Evolutionary conservation across 2,113 vertebrate genomes (phyloP), one percentile per base, ranked within the genome.

Genomic region (Lasiurus borealis): DNA sequence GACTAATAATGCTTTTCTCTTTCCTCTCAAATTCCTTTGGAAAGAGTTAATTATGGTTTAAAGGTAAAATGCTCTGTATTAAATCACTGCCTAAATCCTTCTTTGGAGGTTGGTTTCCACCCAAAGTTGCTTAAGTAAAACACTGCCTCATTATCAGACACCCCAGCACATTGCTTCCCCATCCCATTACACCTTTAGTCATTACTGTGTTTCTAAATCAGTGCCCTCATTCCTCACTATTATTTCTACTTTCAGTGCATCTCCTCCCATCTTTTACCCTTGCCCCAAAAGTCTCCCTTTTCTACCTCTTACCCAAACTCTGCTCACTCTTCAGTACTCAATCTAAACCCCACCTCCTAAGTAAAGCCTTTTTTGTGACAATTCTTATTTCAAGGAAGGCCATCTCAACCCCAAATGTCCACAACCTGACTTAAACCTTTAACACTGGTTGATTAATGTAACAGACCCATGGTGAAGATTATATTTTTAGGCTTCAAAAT

Each of bases 51-150:
- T 36, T 92, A 31, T 18, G 3, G 50, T 62, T 86, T 46, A 93
- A 73, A 90, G 25, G 34, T 14, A 89, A 84, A 88, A 93, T 10
- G 10, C 15, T 44, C 36, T 27, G 6, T 40, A 83, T 88, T 80
- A 88, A 85, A 52, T 44, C 93, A 76, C n/a, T 46, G 40, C 46
- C 29, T 88, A 69, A 78, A 34, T 89, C 64, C 66, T 95, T 90
- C 59, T 69, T 84, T 69, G 29, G n/a, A 8, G 12, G 2, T 0
- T 77, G 15, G 18, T 9, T 88, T 3, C 88, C 34, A 50, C 14
- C 40, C 92, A 69, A 90, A 62, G 71, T 29, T 52, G 12, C 18
- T 52, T 2, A 46, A 8, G 19, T 40, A 31, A 72, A 95, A 83
- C 75, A 44, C 10, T 82, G 11, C 15, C 76, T 40, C 8, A 13